These are phyloP conservation scores for Dolichoris vasculosae DNA, from an alignment of 1,140 invertebrate species.

Conservation along the genomic window DNA sequence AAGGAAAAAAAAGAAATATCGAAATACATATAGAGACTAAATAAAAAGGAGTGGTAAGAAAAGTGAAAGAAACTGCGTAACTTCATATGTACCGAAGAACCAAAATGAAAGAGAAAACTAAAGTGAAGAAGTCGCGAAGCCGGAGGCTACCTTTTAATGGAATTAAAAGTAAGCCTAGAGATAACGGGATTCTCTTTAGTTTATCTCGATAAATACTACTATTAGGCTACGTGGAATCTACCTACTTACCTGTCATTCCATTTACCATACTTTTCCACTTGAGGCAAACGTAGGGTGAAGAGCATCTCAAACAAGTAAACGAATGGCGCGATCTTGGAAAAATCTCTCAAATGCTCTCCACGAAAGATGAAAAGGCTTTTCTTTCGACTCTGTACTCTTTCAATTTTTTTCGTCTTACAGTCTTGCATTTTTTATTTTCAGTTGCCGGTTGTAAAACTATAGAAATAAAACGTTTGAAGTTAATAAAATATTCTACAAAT, in stretches of 20 bases:
- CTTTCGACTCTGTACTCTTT: not conserved
- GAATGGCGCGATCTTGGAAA: constrained; percentile 31
- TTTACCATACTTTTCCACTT: constrained; percentile 51
- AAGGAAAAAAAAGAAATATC: constrained; percentile 44
- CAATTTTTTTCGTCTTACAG: not conserved
- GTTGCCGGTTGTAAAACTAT: not conserved
- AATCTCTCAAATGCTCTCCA: constrained; percentile 34
- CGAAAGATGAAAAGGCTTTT: constrained; percentile 44
- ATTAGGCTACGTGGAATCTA: constrained; percentile 58
- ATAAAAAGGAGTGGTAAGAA: not conserved
- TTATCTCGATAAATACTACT: constrained; percentile 65
- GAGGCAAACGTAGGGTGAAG: not conserved
- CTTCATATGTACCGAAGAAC: not conserved
- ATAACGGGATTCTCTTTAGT: constrained; percentile 60
- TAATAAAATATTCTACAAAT: not conserved
- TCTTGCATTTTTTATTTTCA: not conserved
- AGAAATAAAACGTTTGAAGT: not conserved
- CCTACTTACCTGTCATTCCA: constrained; percentile 59
- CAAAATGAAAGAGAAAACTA: constrained; percentile 37
- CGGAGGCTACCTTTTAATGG: constrained; percentile 64
- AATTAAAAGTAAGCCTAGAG: constrained; percentile 70
- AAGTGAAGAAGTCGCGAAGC: constrained; percentile 29
- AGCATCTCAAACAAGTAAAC: not conserved
- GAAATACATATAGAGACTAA: not conserved
- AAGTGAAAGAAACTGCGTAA: constrained; percentile 49